Evolutionary conservation across 2,797 vertebrate genomes (phyloP).

Genomic region (Miichthys miiuy): DNA sequence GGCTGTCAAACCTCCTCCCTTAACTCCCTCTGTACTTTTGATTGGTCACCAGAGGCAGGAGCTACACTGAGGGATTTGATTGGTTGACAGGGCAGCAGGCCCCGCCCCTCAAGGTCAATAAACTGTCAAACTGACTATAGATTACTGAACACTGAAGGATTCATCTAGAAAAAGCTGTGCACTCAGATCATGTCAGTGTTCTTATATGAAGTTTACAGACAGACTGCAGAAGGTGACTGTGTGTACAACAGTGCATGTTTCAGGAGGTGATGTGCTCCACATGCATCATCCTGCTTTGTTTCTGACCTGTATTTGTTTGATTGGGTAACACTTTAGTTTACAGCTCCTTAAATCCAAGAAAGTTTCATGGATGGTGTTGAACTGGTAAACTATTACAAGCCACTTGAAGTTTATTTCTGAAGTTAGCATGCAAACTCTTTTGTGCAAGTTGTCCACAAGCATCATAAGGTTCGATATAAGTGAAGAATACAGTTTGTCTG

Average conservation of each 20-base stretch:
- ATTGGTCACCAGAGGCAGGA: constrained; percentile 58
- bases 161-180: not conserved
- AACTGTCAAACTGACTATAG: constrained; percentile 8
- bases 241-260: too few species aligned
- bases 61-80: constrained; percentile 27
- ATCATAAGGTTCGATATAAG: too few species aligned
- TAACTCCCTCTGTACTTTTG: not conserved
- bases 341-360: not conserved
- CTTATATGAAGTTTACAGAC: not conserved
- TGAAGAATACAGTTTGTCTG: too few species aligned
- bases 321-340: not conserved
- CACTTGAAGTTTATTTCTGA: too few species aligned
- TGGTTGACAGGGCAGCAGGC: constrained; percentile 25
- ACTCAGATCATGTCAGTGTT: not conserved
- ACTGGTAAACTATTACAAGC: too few species aligned
- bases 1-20: not conserved
- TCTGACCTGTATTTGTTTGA: not conserved
- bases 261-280: too few species aligned
- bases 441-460: too few species aligned
- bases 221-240: not conserved
- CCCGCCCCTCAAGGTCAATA: constrained; percentile 28
- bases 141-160: not conserved
- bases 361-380: too few species aligned
- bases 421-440: too few species aligned
- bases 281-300: too few species aligned